Conservation (phyloP, 2,797 vertebrate species). For the Muraenolepis orangiensis region DNA sequence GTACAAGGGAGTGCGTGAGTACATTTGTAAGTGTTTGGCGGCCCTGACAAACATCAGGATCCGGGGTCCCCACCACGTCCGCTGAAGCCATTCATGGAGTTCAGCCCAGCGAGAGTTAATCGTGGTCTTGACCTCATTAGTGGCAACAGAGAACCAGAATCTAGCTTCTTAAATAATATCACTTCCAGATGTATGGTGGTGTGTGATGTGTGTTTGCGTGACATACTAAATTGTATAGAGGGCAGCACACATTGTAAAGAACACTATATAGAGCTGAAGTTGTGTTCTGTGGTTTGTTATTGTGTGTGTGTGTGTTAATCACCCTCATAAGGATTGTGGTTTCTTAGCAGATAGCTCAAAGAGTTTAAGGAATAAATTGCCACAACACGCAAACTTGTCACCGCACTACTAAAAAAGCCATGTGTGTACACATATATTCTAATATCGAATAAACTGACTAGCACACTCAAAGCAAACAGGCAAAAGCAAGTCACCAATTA, state of each 20-base stretch:
- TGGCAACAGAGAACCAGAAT: conserved; percentile 42
- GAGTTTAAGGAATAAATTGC: neutral
- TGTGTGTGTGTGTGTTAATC: neutral
- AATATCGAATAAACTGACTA: neutral
- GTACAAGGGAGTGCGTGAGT: neutral
- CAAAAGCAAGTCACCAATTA: no score
- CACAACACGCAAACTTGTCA: neutral
- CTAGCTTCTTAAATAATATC: conserved; percentile 55
- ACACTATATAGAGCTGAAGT: neutral
- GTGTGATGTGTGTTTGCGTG: neutral
- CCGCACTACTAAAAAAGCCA: neutral
- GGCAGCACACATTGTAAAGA: neutral
- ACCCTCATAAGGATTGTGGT: neutral
- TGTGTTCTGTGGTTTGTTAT: neutral
- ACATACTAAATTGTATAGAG: neutral
- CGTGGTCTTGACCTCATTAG: conserved; percentile 68
- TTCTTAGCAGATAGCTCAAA: neutral
- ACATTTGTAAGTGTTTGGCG: conserved; percentile 17
- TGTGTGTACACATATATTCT: neutral
- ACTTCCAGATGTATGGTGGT: conserved; percentile 53
- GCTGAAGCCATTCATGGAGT: conserved; percentile 47
- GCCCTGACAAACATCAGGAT: conserved; percentile 29
- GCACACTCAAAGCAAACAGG: no score
- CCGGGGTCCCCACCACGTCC: conserved; percentile 4
- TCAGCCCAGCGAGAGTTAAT: conserved; percentile 54